A percentile compares a stretch with the other conserved stretches of the same genome.
phyloP scores from a whole-genome alignment of 2,888 invertebrate genomes.

The Caenorhabditis sulstoni region DNA sequence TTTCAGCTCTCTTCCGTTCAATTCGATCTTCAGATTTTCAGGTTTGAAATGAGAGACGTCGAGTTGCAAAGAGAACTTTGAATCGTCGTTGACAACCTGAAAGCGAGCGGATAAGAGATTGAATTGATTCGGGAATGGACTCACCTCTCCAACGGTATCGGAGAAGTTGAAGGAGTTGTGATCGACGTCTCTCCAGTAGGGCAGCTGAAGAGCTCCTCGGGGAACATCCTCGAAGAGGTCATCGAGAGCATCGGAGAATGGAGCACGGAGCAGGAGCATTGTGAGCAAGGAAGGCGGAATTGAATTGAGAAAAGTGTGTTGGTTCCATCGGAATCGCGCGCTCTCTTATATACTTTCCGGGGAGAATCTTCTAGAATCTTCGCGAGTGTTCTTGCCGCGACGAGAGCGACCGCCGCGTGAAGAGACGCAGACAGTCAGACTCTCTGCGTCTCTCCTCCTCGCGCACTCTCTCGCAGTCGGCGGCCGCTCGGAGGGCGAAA shows the following conservation, averaged over 20 bases:
- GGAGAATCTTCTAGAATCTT: slow-evolving; percentile 20
- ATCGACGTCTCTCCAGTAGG: slow-evolving; percentile 38
- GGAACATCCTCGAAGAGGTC: slow-evolving; percentile 30
- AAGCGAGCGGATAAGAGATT: not conserved
- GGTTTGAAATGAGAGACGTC: slow-evolving; percentile 45
- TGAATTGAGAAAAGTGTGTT: slow-evolving; percentile 18
- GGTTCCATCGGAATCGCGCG: not conserved
- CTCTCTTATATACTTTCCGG: slow-evolving; percentile 16
- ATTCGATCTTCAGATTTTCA: slow-evolving; percentile 38
- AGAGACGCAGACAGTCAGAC: slow-evolving; percentile 29
- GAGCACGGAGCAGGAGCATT: slow-evolving; percentile 33
- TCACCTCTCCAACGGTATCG: slow-evolving; percentile 34
- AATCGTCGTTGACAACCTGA: slow-evolving; percentile 32
- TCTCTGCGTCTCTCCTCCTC: slow-evolving; percentile 19
- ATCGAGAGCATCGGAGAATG: slow-evolving; percentile 21
- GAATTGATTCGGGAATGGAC: not conserved
- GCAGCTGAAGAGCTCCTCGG: slow-evolving; percentile 20
- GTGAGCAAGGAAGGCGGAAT: not conserved
- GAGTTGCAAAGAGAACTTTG: slow-evolving; percentile 31
- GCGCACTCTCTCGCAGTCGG: not conserved
- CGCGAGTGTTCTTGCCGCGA: slow-evolving; percentile 4
- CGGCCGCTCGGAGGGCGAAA: slow-evolving; percentile 13
- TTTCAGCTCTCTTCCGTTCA: slow-evolving; percentile 39
- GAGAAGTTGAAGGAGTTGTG: slow-evolving; percentile 39
- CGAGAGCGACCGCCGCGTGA: not conserved